phyloP scores from a whole-genome alignment of 2,888 invertebrate species.

The Rhagium mordax region DNA sequence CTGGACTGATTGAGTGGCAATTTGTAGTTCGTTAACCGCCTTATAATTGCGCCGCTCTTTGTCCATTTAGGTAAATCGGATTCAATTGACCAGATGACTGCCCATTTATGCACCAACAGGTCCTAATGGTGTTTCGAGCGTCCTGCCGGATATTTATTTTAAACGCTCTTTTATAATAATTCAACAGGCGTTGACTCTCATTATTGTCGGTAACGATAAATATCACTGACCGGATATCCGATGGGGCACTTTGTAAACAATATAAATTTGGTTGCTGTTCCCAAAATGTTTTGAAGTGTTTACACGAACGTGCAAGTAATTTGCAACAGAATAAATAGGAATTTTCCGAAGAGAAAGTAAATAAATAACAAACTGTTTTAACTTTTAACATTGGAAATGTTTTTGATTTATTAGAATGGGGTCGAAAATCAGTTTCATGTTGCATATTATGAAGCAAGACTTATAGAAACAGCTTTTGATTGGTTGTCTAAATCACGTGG shows the following conservation, averaged over 20 bases:
- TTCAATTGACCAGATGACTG: neutral
- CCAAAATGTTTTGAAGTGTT: neutral
- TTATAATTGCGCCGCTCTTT: neutral
- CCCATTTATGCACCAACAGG: neutral
- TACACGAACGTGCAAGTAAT: neutral
- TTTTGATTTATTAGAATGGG: no score
- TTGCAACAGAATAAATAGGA: no score
- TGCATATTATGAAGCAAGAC: no score
- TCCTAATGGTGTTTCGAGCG: neutral
- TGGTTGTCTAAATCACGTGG: no score
- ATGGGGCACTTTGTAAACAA: neutral
- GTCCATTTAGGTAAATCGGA: neutral
- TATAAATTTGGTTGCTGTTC: neutral
- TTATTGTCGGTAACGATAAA: neutral
- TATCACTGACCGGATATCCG: conserved; percentile 1
- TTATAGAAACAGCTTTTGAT: no score
- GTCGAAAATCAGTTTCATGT: no score
- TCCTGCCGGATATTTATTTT: neutral
- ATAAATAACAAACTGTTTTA: no score
- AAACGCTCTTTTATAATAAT: neutral
- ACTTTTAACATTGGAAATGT: no score
- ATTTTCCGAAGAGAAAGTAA: no score
- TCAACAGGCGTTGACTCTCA: neutral
- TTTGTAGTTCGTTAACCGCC: neutral
- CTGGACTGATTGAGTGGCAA: no score